phyloP scores from a whole-genome alignment of 2,888 invertebrate genomes.

The Dexiosoma caninum region DNA sequence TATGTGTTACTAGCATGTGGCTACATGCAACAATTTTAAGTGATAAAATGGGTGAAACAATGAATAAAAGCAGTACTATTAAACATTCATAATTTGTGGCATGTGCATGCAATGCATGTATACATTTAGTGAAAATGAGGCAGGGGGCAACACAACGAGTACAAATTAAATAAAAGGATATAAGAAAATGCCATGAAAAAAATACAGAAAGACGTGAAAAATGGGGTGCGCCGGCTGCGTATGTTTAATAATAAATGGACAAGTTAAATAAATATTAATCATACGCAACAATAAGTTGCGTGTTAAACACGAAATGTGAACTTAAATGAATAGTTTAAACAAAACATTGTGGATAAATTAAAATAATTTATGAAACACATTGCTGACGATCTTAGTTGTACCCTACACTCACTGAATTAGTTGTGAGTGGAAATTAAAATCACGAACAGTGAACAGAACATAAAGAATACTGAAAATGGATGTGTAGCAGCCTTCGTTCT shows the following conservation, averaged over 20 bases:
- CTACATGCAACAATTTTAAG: slow-evolving; percentile 47
- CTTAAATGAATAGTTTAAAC: slow-evolving; percentile 31
- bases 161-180: slow-evolving; percentile 23
- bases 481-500: too few relatives aligned
- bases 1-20: slow-evolving; percentile 5
- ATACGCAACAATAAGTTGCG: slow-evolving; percentile 58
- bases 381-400: not conserved
- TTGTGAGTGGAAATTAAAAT: too few relatives aligned
- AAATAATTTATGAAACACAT: not conserved
- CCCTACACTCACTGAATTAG: too few relatives aligned
- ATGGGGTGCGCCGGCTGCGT: slow-evolving; percentile 24
- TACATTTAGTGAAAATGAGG: not conserved
- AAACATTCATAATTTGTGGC: slow-evolving; percentile 57
- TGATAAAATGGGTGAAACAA: slow-evolving; percentile 40
- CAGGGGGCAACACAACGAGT: not conserved
- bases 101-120: slow-evolving; percentile 44
- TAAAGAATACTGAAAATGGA: too few relatives aligned
- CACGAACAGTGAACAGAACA: too few relatives aligned
- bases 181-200: not conserved
- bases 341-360: not conserved
- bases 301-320: slow-evolving; percentile 44
- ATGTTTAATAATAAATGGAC: slow-evolving; percentile 47
- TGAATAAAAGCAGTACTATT: slow-evolving; percentile 39
- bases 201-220: not conserved
- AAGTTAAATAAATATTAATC: slow-evolving; percentile 54